These are phyloP conservation scores for Apostichopus parvimensis DNA, from an alignment of 35 echinoderm and acorn worm genomes.

Conservation along the genomic window DNA sequence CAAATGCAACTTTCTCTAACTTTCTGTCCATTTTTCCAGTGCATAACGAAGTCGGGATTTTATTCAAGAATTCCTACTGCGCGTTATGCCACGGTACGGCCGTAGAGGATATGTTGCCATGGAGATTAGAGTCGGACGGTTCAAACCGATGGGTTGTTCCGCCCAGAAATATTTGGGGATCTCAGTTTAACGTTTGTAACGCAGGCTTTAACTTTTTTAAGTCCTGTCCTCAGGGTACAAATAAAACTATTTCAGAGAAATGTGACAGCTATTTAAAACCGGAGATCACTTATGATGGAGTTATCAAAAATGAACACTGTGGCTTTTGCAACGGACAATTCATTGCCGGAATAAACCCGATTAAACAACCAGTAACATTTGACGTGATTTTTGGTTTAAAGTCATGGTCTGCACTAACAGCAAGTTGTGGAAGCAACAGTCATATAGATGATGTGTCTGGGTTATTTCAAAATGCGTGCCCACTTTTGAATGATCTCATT, in stretches of 20 bases:
- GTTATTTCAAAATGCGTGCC: slow-evolving; percentile 38
- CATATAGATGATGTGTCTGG: background rate
- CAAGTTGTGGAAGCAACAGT: background rate
- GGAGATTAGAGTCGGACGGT: background rate
- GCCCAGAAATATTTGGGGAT: slow-evolving; percentile 30
- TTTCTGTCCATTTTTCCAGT: background rate
- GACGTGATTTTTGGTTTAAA: slow-evolving; percentile 33
- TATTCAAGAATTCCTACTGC: slow-evolving; percentile 43
- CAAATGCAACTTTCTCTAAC: background rate
- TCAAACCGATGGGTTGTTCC: background rate
- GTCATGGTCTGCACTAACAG: slow-evolving; percentile 4
- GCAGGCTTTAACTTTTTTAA: background rate
- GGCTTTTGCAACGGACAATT: background rate
- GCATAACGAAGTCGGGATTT: background rate
- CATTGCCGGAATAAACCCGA: background rate
- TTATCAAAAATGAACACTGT: background rate
- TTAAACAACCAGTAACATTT: slow-evolving; percentile 12
- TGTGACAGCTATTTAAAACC: background rate
- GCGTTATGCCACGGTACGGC: slow-evolving; percentile 12
- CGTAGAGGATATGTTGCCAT: slow-evolving; percentile 19
- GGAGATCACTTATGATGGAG: no score
- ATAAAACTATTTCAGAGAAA: background rate
- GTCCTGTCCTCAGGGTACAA: background rate
- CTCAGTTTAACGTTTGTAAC: background rate
- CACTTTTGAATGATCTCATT: background rate